Conservation (phyloP, 2,888 invertebrate species). For the Trichacis sp. region DNA sequence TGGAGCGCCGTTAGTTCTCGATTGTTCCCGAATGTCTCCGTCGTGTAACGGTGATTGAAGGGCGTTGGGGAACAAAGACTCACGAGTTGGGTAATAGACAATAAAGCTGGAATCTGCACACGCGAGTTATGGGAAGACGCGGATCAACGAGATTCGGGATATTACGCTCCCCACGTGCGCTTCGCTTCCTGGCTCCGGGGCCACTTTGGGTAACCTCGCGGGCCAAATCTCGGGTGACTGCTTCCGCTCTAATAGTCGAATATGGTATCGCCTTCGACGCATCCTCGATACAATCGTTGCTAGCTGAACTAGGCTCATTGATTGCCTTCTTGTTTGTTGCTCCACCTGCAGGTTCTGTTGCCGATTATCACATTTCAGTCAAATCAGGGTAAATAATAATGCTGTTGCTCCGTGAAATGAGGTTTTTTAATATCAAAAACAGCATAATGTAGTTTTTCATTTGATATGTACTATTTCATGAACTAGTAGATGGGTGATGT, state of each 20-base stretch:
- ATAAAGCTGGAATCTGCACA: constrained; percentile 23
- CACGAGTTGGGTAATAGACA: constrained; percentile 31
- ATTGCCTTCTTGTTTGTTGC: background rate
- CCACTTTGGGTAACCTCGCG: constrained; percentile 27
- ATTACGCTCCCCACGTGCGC: constrained; percentile 15
- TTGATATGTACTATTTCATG: too few relatives aligned
- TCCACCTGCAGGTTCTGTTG: background rate
- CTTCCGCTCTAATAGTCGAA: constrained; percentile 32
- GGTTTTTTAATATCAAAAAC: too few relatives aligned
- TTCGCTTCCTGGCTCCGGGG: constrained; percentile 27
- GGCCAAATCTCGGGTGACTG: constrained; percentile 34
- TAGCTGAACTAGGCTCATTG: background rate
- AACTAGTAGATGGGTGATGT: too few relatives aligned
- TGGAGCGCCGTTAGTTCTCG: constrained; percentile 26
- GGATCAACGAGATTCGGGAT: constrained; percentile 24
- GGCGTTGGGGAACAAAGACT: constrained; percentile 31
- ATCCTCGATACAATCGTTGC: constrained; percentile 11
- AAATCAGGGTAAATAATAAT: background rate
- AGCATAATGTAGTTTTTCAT: too few relatives aligned
- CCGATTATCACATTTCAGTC: background rate
- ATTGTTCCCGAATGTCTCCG: constrained; percentile 33
- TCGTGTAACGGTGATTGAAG: constrained; percentile 30
- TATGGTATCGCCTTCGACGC: constrained; percentile 6
- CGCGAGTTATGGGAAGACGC: constrained; percentile 23
- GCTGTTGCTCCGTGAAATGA: too few relatives aligned